Conservation (phyloP, 2,113 vertebrate genomes). For the Leucopsar rothschildi region DNA sequence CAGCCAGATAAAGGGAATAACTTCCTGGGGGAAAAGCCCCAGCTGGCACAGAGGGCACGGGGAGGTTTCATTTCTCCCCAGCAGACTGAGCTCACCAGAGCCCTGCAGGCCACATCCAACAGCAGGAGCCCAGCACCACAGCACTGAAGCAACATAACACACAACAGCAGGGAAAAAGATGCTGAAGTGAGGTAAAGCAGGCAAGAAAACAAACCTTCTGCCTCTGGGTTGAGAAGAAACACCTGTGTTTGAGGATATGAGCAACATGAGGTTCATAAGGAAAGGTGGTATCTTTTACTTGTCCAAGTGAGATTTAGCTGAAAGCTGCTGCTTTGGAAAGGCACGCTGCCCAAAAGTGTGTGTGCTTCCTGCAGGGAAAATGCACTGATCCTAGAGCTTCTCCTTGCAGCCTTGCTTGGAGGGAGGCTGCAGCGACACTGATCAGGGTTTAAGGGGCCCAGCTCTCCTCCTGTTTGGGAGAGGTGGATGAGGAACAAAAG, state of each 20-base stretch:
- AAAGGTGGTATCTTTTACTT: not conserved
- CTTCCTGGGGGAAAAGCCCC: not conserved
- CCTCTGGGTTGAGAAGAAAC: not conserved
- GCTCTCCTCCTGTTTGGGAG: not conserved
- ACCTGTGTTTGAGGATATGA: not conserved
- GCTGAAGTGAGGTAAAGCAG: not conserved
- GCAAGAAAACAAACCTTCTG: not conserved
- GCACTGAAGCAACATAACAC: not conserved
- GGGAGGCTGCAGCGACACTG: not conserved
- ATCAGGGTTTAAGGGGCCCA: not conserved
- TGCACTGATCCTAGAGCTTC: not conserved
- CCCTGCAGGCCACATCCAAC: not conserved
- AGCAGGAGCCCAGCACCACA: not conserved
- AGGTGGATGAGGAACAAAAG: not conserved
- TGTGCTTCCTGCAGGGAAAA: not conserved
- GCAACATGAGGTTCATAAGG: not conserved
- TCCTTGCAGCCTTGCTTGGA: not conserved
- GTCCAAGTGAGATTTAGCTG: not conserved
- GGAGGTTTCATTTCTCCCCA: not conserved
- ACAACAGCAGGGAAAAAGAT: not conserved
- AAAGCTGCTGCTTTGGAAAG: conserved; percentile 6
- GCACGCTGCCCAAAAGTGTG: not conserved
- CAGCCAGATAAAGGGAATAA: not conserved
- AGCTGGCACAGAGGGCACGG: not conserved
- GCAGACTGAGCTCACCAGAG: not conserved